Evolutionary conservation across 2,888 invertebrate species (phyloP), one percentile per base, ranked within the genome.

Genomic region (Chrysolina haemoptera): DNA sequence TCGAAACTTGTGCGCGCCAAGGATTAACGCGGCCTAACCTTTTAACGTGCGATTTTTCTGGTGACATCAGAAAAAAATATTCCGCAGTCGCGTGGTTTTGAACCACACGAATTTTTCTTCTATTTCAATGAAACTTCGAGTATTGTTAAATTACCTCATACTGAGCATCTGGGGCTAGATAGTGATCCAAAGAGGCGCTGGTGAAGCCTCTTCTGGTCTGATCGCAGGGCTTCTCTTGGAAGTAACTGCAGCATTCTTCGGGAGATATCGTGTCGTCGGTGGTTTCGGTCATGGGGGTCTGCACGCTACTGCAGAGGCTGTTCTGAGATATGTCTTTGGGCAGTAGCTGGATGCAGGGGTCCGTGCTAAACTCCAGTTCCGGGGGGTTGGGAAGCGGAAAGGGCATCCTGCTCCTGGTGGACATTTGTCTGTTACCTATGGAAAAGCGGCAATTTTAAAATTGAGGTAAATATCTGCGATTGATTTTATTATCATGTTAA

Each of bases 81-180:
- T n/a, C n/a, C n/a, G n/a, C n/a, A n/a, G n/a, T n/a, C n/a, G n/a
- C n/a, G n/a, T n/a, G n/a, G n/a, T n/a, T n/a, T n/a, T n/a, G n/a
- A n/a, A n/a, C n/a, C n/a, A n/a, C n/a, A n/a, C n/a, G n/a, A n/a
- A n/a, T n/a, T n/a, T n/a, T n/a, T n/a, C n/a, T n/a, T n/a, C n/a
- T n/a, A n/a, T n/a, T n/a, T n/a, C n/a, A n/a, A n/a, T n/a, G n/a
- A 27, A 27, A 1, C 27, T 27, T 27, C 27, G 27, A 27, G 27
- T 27, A 27, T 27, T 27, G 1, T 4, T 1, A 18, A 68, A 16
- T 46, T 14, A 71, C 76, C 81, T 93, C 92, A 82, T 93, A 93
- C 80, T 92, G 92, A 0, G 92, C 91, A 79, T 92, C 92, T 0
- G 91, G 91, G 0, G 91, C 91, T 50, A 92, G 83, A 78, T 81